A percentile compares a stretch with the other conserved stretches of the same genome.
phyloP scores from a whole-genome alignment of 1,140 invertebrate genomes.

The Gryllus bimaculatus region DNA sequence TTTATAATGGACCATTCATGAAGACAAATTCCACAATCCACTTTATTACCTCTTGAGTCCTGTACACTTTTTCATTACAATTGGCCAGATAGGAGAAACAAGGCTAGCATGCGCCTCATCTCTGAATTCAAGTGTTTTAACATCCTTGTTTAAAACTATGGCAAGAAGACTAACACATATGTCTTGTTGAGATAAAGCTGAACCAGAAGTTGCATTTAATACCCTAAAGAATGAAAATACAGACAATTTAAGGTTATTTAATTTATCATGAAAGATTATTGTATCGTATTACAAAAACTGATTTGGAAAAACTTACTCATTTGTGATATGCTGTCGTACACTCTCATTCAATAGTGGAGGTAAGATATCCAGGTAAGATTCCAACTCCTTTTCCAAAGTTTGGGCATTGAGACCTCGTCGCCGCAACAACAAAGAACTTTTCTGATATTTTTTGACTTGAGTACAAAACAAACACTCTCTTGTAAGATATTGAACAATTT shows the following conservation, averaged over 20 bases:
- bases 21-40: too few relatives aligned
- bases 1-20: too few relatives aligned
- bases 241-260: neutral
- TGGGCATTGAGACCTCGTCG: constrained; percentile 14
- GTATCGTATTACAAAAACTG: neutral
- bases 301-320: neutral
- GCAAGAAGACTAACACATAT: constrained; percentile 6
- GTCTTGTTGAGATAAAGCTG: neutral
- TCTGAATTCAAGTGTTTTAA: constrained; percentile 6
- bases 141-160: constrained; percentile 14
- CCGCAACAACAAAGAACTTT: constrained; percentile 10
- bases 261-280: neutral
- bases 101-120: neutral
- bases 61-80: constrained; percentile 12
- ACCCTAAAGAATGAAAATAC: neutral
- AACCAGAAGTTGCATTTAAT: neutral
- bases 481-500: constrained; percentile 11
- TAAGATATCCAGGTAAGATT: constrained; percentile 3
- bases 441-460: constrained; percentile 11
- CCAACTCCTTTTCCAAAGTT: neutral
- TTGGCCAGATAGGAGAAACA: neutral
- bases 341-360: constrained; percentile 11
- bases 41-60: constrained; percentile 14
- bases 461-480: constrained; percentile 6
- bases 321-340: constrained; percentile 11